A percentile compares a stretch with the other conserved stretches of the same genome.
Conservation (phyloP, 2,797 vertebrate genomes). For the Myotis pilosus region DNA sequence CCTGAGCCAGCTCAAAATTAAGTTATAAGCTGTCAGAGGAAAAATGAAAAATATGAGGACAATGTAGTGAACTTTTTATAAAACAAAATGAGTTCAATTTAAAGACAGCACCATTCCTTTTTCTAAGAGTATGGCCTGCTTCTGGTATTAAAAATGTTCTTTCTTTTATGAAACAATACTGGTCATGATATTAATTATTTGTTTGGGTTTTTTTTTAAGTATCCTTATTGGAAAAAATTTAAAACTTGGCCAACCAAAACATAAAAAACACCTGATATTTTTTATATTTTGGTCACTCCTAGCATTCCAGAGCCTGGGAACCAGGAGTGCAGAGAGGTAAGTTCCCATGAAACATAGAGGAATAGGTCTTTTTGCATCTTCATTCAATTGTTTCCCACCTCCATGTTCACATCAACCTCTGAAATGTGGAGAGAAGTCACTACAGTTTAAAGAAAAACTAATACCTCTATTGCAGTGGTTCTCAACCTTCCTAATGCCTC, state of each 20-base stretch:
- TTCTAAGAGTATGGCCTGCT: neutral
- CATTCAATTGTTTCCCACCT: too few species aligned
- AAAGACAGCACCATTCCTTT: conserved; percentile 31
- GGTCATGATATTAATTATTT: neutral
- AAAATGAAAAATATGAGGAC: conserved; percentile 62
- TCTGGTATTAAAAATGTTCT: neutral
- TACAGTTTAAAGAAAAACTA: neutral
- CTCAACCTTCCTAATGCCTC: too few species aligned
- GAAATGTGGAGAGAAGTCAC: neutral
- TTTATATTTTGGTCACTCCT: neutral
- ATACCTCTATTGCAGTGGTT: neutral
- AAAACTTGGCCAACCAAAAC: neutral
- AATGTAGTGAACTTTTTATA: neutral
- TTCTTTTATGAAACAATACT: neutral
- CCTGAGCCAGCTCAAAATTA: conserved; percentile 61
- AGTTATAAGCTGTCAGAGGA: conserved; percentile 65
- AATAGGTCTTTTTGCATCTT: neutral
- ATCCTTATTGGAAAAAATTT: neutral
- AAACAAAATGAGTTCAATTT: conserved; percentile 55
- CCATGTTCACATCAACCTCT: neutral
- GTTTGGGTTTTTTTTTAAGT: neutral
- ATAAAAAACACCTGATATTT: neutral
- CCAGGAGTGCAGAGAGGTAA: neutral
- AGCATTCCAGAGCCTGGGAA: neutral
- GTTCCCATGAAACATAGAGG: neutral